Percentiles rank a stretch among this genome's conserved stretches.
These are phyloP conservation scores for Myodes glareolus DNA, from an alignment of 2,113 vertebrate species.

Conservation along the genomic window DNA sequence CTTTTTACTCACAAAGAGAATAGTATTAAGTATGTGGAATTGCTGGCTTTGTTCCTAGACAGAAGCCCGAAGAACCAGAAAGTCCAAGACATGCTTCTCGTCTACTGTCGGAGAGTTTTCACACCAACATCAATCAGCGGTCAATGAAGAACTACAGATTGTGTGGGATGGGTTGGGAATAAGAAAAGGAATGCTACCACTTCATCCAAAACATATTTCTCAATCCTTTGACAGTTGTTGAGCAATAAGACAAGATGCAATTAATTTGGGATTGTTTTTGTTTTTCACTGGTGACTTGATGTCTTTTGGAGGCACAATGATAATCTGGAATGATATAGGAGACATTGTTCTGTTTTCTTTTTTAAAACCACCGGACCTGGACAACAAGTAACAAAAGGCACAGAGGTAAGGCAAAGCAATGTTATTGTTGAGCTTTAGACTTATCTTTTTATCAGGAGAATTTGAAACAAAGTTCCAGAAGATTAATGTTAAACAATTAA, in stretches of 20 bases:
- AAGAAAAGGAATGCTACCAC: neutral
- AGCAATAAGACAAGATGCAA: slow-evolving; percentile 59
- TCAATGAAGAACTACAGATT: slow-evolving; percentile 47
- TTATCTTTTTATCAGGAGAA: neutral
- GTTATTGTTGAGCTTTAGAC: neutral
- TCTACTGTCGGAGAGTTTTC: slow-evolving; percentile 63
- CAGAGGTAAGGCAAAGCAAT: neutral
- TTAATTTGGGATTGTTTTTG: slow-evolving; percentile 18
- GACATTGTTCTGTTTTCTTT: neutral
- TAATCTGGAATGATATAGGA: neutral
- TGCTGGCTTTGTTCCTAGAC: slow-evolving; percentile 62
- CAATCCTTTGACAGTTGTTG: slow-evolving; percentile 47
- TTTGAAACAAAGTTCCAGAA: neutral
- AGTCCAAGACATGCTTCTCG: slow-evolving; percentile 48
- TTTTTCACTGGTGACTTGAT: neutral
- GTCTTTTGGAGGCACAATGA: neutral
- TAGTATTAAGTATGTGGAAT: slow-evolving; percentile 33
- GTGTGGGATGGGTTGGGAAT: neutral
- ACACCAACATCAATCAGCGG: slow-evolving; percentile 43
- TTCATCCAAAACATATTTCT: slow-evolving; percentile 64
- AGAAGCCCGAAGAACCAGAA: slow-evolving; percentile 66
- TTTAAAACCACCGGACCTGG: neutral
- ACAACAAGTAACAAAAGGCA: neutral
- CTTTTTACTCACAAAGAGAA: slow-evolving; percentile 44
- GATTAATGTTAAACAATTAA: neutral